phyloP scores from a whole-genome alignment of 30 jellyfish, hydroid and myxozoan genomes.

The Hydra vulgaris region DNA sequence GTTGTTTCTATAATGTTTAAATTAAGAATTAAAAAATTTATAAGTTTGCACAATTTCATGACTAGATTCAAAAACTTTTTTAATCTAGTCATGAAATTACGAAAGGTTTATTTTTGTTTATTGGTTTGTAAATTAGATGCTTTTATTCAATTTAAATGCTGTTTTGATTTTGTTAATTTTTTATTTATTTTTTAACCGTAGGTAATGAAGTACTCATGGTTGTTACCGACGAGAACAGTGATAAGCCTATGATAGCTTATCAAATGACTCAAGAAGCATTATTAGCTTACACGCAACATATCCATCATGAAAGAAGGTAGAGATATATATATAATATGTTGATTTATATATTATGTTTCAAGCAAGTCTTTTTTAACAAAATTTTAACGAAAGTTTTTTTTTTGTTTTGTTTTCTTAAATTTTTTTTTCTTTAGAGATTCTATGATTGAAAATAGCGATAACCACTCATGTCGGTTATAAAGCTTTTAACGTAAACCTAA shows the following conservation, averaged over 20 bases:
- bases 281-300: neutral
- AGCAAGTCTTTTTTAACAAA: neutral
- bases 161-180: neutral
- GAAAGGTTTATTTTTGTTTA: no score
- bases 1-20: no score
- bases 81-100: no score
- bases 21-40: no score
- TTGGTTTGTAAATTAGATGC: no score
- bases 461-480: no score
- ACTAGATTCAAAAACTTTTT: no score
- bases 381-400: neutral
- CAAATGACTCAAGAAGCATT: slow-evolving; percentile 18
- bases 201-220: slow-evolving; percentile 27
- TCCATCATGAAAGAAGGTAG: neutral
- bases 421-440: neutral
- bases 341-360: no score
- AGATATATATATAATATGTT: no score
- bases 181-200: neutral
- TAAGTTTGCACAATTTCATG: no score
- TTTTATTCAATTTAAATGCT: neutral
- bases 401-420: neutral
- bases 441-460: neutral
- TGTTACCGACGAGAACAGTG: slow-evolving; percentile 18
- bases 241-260: slow-evolving; percentile 12
- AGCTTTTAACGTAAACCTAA: no score